Evolutionary conservation across 2,797 vertebrate species (phyloP).

Genomic region (Neostethus bicornis): DNA sequence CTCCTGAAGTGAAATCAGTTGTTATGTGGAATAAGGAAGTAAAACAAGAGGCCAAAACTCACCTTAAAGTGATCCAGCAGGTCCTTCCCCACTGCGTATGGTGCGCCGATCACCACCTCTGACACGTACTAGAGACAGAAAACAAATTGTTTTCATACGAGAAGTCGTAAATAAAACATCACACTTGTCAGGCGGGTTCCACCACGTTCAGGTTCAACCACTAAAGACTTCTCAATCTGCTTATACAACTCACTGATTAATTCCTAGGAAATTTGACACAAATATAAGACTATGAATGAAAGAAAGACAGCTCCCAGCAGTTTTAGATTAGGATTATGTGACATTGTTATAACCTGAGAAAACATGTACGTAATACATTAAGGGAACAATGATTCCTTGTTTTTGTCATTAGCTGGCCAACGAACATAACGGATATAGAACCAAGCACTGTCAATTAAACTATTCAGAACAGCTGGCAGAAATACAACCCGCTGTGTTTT

Average conservation of each 20-base stretch:
- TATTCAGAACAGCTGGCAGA: neutral
- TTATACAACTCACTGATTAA: too few species aligned
- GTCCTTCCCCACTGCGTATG: constrained; percentile 90
- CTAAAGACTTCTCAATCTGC: neutral
- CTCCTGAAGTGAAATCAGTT: too few species aligned
- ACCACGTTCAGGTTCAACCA: neutral
- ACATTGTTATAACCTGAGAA: constrained; percentile 7
- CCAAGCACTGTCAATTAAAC: constrained; percentile 27
- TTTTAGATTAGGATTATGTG: constrained; percentile 11
- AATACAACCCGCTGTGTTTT: constrained; percentile 29
- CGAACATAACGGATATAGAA: constrained; percentile 36
- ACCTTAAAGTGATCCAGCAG: constrained; percentile 97
- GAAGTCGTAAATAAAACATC: too few species aligned
- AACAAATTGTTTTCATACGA: neutral
- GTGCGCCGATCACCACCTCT: constrained; percentile 96
- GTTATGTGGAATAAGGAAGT: neutral
- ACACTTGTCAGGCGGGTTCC: too few species aligned
- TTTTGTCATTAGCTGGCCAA: constrained; percentile 40
- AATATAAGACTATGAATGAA: neutral
- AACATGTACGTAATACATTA: constrained; percentile 25
- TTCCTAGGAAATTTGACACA: neutral
- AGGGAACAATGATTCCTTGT: constrained; percentile 43
- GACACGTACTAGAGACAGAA: constrained; percentile 87
- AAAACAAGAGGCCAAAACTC: constrained; percentile 25
- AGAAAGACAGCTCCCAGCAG: neutral